phyloP scores from a whole-genome alignment of 2,113 vertebrate genomes.

The Opisthocomus hoazin region DNA sequence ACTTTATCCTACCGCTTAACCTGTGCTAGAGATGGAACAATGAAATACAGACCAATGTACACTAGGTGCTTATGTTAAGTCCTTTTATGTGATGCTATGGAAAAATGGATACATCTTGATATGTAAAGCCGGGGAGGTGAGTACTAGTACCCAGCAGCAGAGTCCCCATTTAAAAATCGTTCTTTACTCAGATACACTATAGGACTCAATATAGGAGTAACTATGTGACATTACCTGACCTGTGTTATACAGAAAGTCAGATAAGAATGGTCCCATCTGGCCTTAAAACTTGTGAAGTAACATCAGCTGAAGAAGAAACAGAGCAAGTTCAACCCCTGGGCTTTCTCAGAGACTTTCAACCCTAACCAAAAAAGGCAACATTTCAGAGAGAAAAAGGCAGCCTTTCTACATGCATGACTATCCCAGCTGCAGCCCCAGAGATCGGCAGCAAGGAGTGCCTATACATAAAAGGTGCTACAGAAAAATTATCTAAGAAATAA shows the following conservation, averaged over 20 bases:
- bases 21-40: slow-evolving; percentile 12
- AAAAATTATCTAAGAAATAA: neutral
- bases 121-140: neutral
- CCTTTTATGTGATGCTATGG: slow-evolving; percentile 42
- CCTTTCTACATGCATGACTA: slow-evolving; percentile 19
- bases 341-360: slow-evolving; percentile 50
- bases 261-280: slow-evolving; percentile 58
- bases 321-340: slow-evolving; percentile 44
- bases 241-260: slow-evolving; percentile 58
- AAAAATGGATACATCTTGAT: slow-evolving; percentile 42
- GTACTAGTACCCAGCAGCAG: slow-evolving; percentile 27
- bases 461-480: slow-evolving; percentile 5
- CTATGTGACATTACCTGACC: slow-evolving; percentile 55
- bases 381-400: slow-evolving; percentile 45
- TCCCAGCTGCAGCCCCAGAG: neutral
- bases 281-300: slow-evolving; percentile 59
- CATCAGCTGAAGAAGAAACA: slow-evolving; percentile 62
- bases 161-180: slow-evolving; percentile 24
- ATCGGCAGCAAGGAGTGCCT: neutral
- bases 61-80: slow-evolving; percentile 4
- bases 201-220: slow-evolving; percentile 51
- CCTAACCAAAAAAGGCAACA: slow-evolving; percentile 54
- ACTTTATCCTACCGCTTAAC: neutral
- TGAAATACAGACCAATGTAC: slow-evolving; percentile 4
- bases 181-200: slow-evolving; percentile 26